phyloP scores from a whole-genome alignment of 2,113 vertebrate species.

The Muscicapa adusta region DNA sequence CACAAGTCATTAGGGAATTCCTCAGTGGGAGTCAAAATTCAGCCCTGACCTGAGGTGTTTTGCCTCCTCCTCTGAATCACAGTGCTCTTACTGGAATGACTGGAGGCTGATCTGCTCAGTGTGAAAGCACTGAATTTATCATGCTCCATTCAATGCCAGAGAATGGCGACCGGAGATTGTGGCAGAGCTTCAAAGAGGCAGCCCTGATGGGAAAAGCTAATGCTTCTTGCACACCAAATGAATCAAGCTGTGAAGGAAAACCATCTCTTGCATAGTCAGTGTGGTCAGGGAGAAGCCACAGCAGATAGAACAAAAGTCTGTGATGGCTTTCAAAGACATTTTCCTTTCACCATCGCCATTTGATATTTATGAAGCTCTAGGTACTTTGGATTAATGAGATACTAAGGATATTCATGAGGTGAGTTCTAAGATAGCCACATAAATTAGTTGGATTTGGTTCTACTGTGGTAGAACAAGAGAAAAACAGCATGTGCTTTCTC shows the following conservation, averaged over 20 bases:
- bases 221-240: background rate
- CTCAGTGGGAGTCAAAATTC: background rate
- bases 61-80: background rate
- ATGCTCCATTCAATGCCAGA: background rate
- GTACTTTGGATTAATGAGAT: background rate
- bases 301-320: background rate
- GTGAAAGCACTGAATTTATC: background rate
- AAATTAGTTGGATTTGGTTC: background rate
- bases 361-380: background rate
- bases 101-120: background rate
- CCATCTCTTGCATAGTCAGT: fast-evolving
- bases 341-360: background rate
- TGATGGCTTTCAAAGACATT: background rate
- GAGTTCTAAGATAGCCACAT: background rate
- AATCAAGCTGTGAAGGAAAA: background rate
- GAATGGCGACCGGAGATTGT: background rate
- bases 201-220: background rate
- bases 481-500: background rate
- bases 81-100: background rate
- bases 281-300: background rate
- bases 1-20: background rate
- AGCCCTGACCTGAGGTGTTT: background rate
- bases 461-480: background rate
- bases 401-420: background rate
- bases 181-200: background rate